phyloP scores from a whole-genome alignment of 2,113 vertebrate genomes.

The Uria aalge region DNA sequence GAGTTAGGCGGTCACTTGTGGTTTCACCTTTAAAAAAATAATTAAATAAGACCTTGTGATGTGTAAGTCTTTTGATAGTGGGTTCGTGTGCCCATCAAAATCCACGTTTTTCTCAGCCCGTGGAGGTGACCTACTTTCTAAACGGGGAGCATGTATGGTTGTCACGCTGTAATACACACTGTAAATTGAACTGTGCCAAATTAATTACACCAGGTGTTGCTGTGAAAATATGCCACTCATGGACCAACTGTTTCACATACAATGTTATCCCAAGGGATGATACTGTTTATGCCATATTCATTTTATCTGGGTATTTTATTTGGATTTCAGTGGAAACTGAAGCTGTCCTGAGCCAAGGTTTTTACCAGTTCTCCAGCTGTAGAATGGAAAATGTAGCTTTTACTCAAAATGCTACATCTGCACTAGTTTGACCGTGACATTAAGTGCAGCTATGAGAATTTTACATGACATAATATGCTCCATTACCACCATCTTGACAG shows the following conservation, averaged over 20 bases:
- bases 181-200: neutral
- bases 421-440: neutral
- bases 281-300: neutral
- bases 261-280: neutral
- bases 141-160: neutral
- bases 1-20: neutral
- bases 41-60: neutral
- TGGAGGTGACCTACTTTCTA: conserved; percentile 42
- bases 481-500: neutral
- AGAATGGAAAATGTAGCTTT: neutral
- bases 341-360: neutral
- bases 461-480: neutral
- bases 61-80: neutral
- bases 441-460: neutral
- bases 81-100: neutral
- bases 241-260: neutral
- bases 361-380: neutral
- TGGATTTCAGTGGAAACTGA: neutral
- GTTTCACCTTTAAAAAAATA: neutral
- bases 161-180: neutral
- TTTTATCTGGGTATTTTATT: neutral
- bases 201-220: neutral
- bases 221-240: neutral
- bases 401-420: neutral
- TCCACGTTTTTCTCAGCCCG: neutral